A percentile compares a stretch with the other conserved stretches of the same genome.
Conservation (phyloP, 1,140 invertebrate species). For the Drosophila kikkawai region DNA sequence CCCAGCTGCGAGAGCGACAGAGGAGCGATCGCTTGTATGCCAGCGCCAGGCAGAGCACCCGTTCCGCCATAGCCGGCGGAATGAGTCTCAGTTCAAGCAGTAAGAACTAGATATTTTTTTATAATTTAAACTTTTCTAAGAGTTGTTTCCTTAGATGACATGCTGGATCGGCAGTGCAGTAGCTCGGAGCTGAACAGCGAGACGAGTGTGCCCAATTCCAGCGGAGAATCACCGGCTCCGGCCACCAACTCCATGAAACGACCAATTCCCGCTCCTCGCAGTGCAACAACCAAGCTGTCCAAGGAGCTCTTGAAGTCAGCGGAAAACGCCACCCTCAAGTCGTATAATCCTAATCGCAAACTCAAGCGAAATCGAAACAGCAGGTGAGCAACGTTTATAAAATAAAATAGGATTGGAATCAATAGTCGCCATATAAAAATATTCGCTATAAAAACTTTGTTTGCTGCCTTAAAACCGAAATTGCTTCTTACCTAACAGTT, state of each 20-base stretch:
- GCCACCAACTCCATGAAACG: constrained; percentile 78
- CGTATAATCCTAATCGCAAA: constrained; percentile 84
- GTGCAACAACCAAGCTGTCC: constrained; percentile 52
- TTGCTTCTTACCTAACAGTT: constrained; percentile 3
- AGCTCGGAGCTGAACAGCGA: constrained; percentile 73
- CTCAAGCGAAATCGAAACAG: constrained; percentile 81
- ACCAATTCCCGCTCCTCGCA: constrained; percentile 73
- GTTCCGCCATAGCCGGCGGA: constrained; percentile 63
- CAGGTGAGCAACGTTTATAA: constrained; percentile 52
- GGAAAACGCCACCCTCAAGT: constrained; percentile 78
- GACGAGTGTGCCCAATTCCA: constrained; percentile 75
- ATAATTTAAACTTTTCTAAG: background rate
- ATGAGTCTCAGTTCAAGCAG: constrained; percentile 75
- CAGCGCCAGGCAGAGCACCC: constrained; percentile 74
- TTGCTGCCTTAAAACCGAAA: background rate
- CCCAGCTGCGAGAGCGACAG: constrained; percentile 70
- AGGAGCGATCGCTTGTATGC: constrained; percentile 75
- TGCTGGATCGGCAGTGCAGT: constrained; percentile 76
- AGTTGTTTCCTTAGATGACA: constrained; percentile 54
- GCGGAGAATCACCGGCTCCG: constrained; percentile 63
- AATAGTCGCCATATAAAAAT: constrained; percentile 2
- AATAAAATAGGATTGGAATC: constrained; percentile 3
- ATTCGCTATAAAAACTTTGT: background rate
- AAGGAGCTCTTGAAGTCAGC: constrained; percentile 72
- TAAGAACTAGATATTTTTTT: constrained; percentile 18